phyloP scores from a whole-genome alignment of 2,113 vertebrate species.

The Microtus pennsylvanicus region DNA sequence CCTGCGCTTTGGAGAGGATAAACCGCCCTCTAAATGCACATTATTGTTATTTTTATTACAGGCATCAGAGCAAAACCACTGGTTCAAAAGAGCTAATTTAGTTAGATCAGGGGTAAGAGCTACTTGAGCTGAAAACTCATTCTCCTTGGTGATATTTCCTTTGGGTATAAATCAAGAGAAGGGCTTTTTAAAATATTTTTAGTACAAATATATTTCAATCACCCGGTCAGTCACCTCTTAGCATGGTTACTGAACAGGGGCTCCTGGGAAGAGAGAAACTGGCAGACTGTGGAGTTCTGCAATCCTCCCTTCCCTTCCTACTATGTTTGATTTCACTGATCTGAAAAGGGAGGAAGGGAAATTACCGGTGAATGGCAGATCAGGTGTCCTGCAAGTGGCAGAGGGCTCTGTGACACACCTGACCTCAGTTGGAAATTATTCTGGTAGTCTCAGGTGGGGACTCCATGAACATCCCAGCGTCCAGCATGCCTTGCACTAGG shows the following conservation, averaged over 20 bases:
- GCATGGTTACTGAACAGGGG: not conserved
- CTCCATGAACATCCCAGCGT: rapidly evolving
- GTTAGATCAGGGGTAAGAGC: slow-evolving; percentile 60
- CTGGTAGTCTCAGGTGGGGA: rapidly evolving
- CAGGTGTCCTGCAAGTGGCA: rapidly evolving
- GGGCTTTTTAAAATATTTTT: slow-evolving; percentile 64
- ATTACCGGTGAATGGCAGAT: not conserved
- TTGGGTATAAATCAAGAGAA: slow-evolving; percentile 63
- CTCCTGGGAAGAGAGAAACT: not conserved
- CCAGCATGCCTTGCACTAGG: too few species aligned
- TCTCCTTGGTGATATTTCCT: slow-evolving; percentile 48
- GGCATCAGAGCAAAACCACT: slow-evolving; percentile 45
- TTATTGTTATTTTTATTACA: slow-evolving; percentile 60
- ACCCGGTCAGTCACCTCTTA: not conserved
- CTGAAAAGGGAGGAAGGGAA: not conserved
- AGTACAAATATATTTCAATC: slow-evolving; percentile 11
- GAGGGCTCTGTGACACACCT: not conserved
- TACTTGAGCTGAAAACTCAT: slow-evolving; percentile 63
- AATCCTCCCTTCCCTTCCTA: not conserved
- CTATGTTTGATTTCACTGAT: rapidly evolving
- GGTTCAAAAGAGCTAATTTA: slow-evolving; percentile 63
- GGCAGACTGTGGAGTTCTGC: not conserved
- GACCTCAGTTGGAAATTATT: rapidly evolving
- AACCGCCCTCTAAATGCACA: not conserved
- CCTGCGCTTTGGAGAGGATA: slow-evolving; percentile 18